A percentile compares a stretch with the other conserved stretches of the same genome.
Conservation (phyloP, 2,888 invertebrate species). For the Euplagia quadripunctaria region DNA sequence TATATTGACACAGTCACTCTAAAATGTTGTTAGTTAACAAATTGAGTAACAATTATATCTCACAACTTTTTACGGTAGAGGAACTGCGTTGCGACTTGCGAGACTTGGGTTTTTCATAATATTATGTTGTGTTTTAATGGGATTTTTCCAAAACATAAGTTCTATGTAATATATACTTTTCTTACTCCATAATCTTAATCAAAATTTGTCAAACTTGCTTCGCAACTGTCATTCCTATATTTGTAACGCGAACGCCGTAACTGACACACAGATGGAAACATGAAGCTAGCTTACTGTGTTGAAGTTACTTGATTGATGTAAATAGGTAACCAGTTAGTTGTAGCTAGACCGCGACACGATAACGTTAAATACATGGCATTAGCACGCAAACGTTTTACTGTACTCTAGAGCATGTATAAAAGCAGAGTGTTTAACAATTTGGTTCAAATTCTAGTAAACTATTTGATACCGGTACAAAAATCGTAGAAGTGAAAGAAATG, state of each 20-base stretch:
- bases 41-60: no score
- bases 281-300: not conserved
- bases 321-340: constrained; percentile 39
- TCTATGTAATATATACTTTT: no score
- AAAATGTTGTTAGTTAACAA: no score
- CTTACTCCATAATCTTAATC: no score
- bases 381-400: constrained; percentile 31
- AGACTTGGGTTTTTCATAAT: no score
- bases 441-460: not conserved
- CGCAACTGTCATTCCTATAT: not conserved
- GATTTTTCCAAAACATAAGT: no score
- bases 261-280: not conserved
- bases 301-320: constrained; percentile 36
- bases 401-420: constrained; percentile 14
- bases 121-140: no score
- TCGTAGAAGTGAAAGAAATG: not conserved
- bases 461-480: not conserved
- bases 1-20: no score
- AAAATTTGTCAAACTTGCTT: no score
- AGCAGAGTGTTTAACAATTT: not conserved
- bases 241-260: not conserved
- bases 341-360: constrained; percentile 24
- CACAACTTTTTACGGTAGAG: no score
- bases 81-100: no score
- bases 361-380: constrained; percentile 22